Percentiles rank a stretch among this genome's conserved stretches.
These are phyloP conservation scores for Xestia ashworthii DNA, from an alignment of 2,888 invertebrate genomes.

Conservation along the genomic window DNA sequence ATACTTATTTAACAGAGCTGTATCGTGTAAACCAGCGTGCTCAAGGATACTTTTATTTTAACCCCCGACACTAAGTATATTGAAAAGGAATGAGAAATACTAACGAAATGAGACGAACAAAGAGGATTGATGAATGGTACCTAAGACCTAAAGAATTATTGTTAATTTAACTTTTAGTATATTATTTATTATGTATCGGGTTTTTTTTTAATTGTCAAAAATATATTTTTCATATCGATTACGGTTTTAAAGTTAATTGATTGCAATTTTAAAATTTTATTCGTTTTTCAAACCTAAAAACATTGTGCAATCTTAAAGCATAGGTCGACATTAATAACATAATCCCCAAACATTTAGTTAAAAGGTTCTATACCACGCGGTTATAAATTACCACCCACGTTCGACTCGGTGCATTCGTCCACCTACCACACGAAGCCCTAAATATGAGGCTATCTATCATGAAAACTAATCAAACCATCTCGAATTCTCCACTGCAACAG, in stretches of 20 bases:
- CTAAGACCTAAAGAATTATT: too few species aligned
- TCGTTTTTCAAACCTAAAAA: not conserved
- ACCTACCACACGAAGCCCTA: slow-evolving; percentile 12
- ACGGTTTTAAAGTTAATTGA: not conserved
- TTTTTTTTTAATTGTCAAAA: too few species aligned
- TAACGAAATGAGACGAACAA: too few species aligned
- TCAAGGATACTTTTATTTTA: too few species aligned
- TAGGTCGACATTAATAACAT: not conserved
- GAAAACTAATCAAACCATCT: slow-evolving; percentile 48
- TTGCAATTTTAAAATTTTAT: not conserved
- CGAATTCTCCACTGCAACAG: slow-evolving; percentile 10
- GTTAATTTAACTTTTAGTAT: too few species aligned
- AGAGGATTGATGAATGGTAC: too few species aligned
- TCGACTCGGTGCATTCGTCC: slow-evolving; percentile 9
- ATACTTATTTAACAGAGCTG: too few species aligned
- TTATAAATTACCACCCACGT: not conserved
- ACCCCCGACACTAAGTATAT: too few species aligned
- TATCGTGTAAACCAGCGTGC: too few species aligned
- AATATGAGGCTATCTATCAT: slow-evolving; percentile 50
- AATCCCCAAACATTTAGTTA: not conserved
- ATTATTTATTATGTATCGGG: too few species aligned
- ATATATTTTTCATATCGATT: too few species aligned
- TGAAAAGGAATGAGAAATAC: too few species aligned
- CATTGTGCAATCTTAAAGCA: not conserved
- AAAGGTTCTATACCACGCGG: slow-evolving; percentile 4